These are phyloP conservation scores for Hirundichthys speculiger DNA, from an alignment of 2,113 vertebrate genomes.

Conservation along the genomic window DNA sequence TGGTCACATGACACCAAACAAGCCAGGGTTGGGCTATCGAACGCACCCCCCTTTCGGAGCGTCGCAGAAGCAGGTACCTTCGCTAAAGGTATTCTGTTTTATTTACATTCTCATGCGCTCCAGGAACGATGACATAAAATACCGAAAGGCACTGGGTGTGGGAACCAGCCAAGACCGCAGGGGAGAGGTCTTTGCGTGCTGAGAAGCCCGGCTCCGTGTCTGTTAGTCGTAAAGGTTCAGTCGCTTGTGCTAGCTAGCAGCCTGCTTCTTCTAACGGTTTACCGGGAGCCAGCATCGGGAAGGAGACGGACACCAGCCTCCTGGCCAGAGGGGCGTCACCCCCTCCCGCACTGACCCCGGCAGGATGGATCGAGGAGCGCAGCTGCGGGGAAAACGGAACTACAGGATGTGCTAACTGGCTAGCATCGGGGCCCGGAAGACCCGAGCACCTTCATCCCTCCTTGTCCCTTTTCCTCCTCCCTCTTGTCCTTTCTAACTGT, in stretches of 20 bases:
- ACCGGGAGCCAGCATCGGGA: slow-evolving; percentile 5
- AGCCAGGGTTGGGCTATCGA: neutral
- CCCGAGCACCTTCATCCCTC: slow-evolving; percentile 5
- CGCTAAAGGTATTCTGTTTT: neutral
- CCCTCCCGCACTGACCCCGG: neutral
- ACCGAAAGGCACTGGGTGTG: neutral
- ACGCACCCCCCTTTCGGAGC: slow-evolving; percentile 15
- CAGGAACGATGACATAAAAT: neutral
- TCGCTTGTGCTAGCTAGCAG: slow-evolving; percentile 23
- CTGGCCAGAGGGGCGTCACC: neutral
- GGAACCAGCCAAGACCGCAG: neutral
- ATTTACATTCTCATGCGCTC: neutral
- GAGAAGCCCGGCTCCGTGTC: slow-evolving; percentile 10
- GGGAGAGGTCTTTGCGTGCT: neutral
- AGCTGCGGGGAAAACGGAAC: neutral
- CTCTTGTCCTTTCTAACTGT: neutral
- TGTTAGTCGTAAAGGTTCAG: slow-evolving; percentile 38
- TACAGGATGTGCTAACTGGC: slow-evolving; percentile 25
- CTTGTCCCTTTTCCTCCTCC: neutral
- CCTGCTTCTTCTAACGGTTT: neutral
- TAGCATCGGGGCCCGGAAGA: slow-evolving; percentile 41
- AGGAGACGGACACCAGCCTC: slow-evolving; percentile 1
- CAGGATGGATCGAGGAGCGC: slow-evolving; percentile 4
- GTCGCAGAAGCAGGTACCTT: slow-evolving; percentile 18
- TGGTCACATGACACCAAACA: slow-evolving; percentile 19